Evolutionary conservation across 2,113 vertebrate genomes (phyloP), one percentile per base, ranked within the genome.

Genomic region (Opisthocomus hoazin): DNA sequence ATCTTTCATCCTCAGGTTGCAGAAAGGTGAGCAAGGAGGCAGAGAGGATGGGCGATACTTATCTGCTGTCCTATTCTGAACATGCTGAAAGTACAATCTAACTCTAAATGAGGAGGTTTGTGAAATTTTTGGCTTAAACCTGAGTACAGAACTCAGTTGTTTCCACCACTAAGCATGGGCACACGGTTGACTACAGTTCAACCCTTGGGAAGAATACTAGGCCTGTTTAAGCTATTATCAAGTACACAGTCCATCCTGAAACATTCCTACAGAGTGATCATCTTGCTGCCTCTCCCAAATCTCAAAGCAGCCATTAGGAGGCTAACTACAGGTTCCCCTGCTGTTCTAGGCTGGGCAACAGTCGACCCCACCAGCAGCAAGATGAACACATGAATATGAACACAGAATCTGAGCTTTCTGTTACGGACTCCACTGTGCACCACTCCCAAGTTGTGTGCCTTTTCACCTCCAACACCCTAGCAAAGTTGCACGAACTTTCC

Each of bases 381-480:
- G 26, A 54, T 15, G 22, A 51, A 46, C 8, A 79, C 1, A 2
- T 18, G 29, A 50, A 39, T 37, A 64, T 5, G 15, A 23, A 43
- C 70, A 90, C 3, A 17, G 46, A 82, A 66, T 70, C 16, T 63
- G 26, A 85, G 58, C 6, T 17, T 48, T 39, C 21, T 75, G 1
- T 36, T 50, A 54, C 0, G 2, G 9, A 15, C 19, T 53, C 17
- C 2, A 1, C 22, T 61, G 10, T 5, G 26, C 5, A 39, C 10
- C 7, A 26, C 20, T 69, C 10, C 27, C 36, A 65, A 8, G 26
- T 16, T 15, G 21, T 9, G 6, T 41, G 16, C 26, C 32, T 83
- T 41, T 57, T 27, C 18, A 66, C 34, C 37, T 68, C 37, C 37
- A 63, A 16, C 37, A 58, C 15, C 13, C 7, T 26, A 61, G 19